Conservation (phyloP, 2,888 invertebrate species). For the Syrista parreyssii region DNA sequence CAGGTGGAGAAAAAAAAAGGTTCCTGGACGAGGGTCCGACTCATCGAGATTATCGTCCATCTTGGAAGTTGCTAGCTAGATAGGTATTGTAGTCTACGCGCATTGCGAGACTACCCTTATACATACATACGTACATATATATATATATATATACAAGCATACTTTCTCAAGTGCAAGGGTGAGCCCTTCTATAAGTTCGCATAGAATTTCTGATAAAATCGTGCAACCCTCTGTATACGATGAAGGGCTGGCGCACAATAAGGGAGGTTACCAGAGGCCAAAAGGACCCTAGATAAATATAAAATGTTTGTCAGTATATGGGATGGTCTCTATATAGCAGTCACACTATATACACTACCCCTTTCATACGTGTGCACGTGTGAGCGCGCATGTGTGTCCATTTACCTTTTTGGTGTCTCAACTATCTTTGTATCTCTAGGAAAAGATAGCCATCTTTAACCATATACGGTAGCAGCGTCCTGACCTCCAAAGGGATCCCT, state of each 20-base stretch:
- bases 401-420: constrained; percentile 31
- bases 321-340: background rate
- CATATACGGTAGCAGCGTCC: background rate
- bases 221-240: constrained; percentile 25
- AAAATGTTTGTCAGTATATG: background rate
- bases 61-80: constrained; percentile 1
- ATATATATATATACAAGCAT: constrained; percentile 14
- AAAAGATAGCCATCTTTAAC: background rate
- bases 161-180: background rate
- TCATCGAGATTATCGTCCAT: constrained; percentile 42
- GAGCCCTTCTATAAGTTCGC: background rate
- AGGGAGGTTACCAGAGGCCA: constrained; percentile 3
- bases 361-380: background rate
- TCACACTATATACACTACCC: background rate
- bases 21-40: constrained; percentile 26
- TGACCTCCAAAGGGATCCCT: background rate
- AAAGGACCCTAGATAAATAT: background rate
- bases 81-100: background rate
- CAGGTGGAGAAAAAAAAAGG: constrained; percentile 23
- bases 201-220: constrained; percentile 39
- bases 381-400: constrained; percentile 12
- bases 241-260: constrained; percentile 26
- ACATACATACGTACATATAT: constrained; percentile 2
- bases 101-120: constrained; percentile 7
- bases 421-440: constrained; percentile 29